A percentile compares a stretch with the other conserved stretches of the same genome.
Conservation (phyloP, 1,140 invertebrate genomes). For the Mercenaria mercenaria region DNA sequence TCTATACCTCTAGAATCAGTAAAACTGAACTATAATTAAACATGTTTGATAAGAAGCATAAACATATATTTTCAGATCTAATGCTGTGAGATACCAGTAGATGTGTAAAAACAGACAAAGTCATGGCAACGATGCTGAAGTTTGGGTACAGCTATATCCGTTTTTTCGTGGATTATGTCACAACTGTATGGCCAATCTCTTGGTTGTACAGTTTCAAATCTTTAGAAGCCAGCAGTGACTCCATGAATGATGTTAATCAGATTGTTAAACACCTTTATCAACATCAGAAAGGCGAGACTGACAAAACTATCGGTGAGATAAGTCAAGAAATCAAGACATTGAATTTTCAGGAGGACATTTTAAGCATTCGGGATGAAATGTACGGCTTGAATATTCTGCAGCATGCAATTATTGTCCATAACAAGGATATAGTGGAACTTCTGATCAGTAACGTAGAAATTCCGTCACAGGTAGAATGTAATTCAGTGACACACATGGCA, state of each 20-base stretch:
- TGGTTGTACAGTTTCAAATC: neutral
- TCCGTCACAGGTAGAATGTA: slow-evolving; percentile 72
- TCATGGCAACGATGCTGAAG: neutral
- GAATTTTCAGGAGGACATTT: slow-evolving; percentile 73
- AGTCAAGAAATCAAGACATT: neutral
- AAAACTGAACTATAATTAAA: no score
- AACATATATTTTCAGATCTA: neutral
- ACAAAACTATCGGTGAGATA: neutral
- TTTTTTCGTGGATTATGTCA: slow-evolving; percentile 28
- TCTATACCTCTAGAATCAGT: no score
- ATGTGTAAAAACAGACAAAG: neutral
- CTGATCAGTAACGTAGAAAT: slow-evolving; percentile 71
- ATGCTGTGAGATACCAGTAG: neutral
- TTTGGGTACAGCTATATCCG: slow-evolving; percentile 30
- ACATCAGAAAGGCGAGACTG: neutral
- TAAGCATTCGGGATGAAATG: slow-evolving; percentile 70
- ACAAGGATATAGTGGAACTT: slow-evolving; percentile 70
- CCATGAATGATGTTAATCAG: neutral
- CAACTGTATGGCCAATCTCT: slow-evolving; percentile 15
- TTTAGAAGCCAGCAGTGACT: neutral
- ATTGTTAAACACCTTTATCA: slow-evolving; percentile 32
- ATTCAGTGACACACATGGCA: slow-evolving; percentile 81
- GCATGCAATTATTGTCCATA: slow-evolving; percentile 70
- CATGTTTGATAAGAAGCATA: no score
- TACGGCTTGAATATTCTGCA: slow-evolving; percentile 79